A percentile compares a stretch with the other conserved stretches of the same genome.
phyloP scores from a whole-genome alignment of 2,113 vertebrate genomes.

The Amblyornis subalaris region DNA sequence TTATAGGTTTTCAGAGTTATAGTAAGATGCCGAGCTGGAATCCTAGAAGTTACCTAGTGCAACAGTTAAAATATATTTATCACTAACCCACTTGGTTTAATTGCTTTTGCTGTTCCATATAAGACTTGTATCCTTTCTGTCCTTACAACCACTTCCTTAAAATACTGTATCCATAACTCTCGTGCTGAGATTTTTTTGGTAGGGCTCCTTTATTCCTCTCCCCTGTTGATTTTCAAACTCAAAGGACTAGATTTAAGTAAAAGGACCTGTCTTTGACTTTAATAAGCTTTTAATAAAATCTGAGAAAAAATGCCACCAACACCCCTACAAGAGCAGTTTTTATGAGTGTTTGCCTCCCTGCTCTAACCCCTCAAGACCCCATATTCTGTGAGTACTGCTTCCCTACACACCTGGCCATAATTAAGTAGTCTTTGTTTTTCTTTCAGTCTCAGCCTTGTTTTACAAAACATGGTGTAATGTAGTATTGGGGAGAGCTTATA shows the following conservation, averaged over 20 bases:
- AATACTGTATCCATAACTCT: not conserved
- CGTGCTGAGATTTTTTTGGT: not conserved
- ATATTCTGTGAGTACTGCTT: not conserved
- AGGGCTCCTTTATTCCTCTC: not conserved
- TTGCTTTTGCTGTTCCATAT: not conserved
- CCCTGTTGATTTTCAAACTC: not conserved
- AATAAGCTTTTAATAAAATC: slow-evolving; percentile 42
- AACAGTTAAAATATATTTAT: not conserved
- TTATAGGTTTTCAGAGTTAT: not conserved
- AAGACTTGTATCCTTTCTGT: not conserved
- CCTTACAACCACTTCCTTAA: not conserved
- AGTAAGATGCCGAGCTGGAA: not conserved
- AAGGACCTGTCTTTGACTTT: not conserved
- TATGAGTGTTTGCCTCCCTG: not conserved
- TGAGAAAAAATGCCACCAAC: not conserved
- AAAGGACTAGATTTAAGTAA: slow-evolving; percentile 21
- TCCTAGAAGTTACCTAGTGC: not conserved
- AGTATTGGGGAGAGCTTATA: not conserved
- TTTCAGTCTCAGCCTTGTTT: slow-evolving; percentile 16
- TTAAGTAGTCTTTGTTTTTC: slow-evolving; percentile 45
- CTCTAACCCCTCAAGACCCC: not conserved
- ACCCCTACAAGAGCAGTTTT: not conserved
- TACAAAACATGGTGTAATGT: slow-evolving; percentile 8
- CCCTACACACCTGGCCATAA: slow-evolving; percentile 35
- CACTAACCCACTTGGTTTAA: not conserved